Evolutionary conservation across 2,797 vertebrate genomes (phyloP).

Genomic region (Momotus momota): DNA sequence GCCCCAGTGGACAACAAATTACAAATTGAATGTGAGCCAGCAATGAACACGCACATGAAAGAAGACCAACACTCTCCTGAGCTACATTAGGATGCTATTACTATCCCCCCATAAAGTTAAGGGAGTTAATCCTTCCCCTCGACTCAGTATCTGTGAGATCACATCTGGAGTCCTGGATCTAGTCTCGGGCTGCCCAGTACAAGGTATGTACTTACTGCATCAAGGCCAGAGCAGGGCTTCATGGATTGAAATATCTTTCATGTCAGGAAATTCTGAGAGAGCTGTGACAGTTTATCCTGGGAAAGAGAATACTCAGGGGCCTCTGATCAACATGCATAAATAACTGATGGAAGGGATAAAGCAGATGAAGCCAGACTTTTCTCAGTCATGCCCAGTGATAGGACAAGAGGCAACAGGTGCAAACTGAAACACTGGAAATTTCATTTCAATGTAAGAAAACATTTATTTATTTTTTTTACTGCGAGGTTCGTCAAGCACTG

Average conservation of each 20-base stretch:
- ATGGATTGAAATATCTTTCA: background rate
- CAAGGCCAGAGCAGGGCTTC: background rate
- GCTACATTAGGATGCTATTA: background rate
- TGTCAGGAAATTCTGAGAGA: background rate
- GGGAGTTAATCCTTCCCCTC: background rate
- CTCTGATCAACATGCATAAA: background rate
- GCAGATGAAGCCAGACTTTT: too few species aligned
- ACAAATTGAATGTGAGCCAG: background rate
- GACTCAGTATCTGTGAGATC: background rate
- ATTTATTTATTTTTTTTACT: background rate
- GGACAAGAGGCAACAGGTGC: background rate
- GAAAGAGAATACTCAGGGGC: background rate
- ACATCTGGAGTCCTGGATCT: background rate
- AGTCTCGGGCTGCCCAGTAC: background rate
- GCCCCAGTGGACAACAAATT: too few species aligned
- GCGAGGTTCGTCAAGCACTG: background rate
- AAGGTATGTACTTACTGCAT: background rate
- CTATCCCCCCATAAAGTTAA: too few species aligned
- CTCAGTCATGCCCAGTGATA: background rate
- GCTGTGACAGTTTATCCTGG: background rate
- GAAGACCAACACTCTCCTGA: background rate
- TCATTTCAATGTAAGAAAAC: background rate
- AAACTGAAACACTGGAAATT: background rate
- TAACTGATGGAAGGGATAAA: background rate
- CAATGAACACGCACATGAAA: background rate